Evolutionary conservation across 2,113 vertebrate genomes (phyloP).

Genomic region (Noctilio leporinus): DNA sequence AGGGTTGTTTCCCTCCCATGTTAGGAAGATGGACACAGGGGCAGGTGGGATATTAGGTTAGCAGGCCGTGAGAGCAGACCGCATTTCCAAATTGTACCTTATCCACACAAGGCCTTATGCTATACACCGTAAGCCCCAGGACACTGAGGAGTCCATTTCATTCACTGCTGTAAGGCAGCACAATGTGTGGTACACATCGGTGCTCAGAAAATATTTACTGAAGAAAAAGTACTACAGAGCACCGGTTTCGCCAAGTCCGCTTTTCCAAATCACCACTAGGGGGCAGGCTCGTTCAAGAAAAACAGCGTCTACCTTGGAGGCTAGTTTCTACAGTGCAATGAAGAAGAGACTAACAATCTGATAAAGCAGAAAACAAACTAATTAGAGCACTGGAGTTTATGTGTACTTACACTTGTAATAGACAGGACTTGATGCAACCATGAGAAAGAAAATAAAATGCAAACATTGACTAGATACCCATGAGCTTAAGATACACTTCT

Average conservation of each 20-base stretch:
- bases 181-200: too few species aligned
- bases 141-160: background rate
- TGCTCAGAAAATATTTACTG: background rate
- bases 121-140: background rate
- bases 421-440: background rate
- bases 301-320: background rate
- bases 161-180: background rate
- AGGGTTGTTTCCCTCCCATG: background rate
- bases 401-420: background rate
- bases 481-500: background rate
- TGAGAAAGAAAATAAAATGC: background rate
- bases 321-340: background rate
- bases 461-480: background rate
- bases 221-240: background rate
- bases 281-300: constrained; percentile 31
- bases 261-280: constrained; percentile 48
- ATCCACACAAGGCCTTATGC: rapidly evolving
- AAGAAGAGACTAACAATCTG: background rate
- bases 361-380: background rate
- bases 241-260: background rate
- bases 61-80: background rate
- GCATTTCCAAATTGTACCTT: background rate
- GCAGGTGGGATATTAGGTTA: background rate
- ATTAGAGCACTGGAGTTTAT: background rate
- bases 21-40: rapidly evolving